Conservation (phyloP, 2,888 invertebrate species). For the Melolontha melolontha region DNA sequence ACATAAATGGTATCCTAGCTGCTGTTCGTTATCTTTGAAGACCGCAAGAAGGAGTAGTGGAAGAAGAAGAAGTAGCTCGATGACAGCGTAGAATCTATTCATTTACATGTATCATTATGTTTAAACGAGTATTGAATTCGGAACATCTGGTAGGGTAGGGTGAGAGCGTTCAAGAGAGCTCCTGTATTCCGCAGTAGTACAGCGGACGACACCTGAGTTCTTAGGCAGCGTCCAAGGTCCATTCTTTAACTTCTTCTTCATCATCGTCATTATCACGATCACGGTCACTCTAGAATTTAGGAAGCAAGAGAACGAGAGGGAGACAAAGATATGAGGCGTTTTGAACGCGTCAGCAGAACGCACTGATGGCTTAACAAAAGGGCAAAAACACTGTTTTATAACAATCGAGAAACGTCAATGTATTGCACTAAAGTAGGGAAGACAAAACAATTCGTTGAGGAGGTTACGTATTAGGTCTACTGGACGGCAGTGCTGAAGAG, state of each 20-base stretch:
- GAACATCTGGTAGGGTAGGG: conserved; percentile 42
- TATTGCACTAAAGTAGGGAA: conserved; percentile 52
- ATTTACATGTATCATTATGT: conserved; percentile 46
- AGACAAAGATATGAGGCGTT: conserved; percentile 21
- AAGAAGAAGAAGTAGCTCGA: conserved; percentile 30
- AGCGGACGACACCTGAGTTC: conserved; percentile 37
- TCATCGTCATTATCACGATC: conserved; percentile 23
- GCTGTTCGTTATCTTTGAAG: conserved; percentile 41
- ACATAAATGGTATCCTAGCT: conserved; percentile 22
- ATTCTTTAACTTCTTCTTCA: conserved; percentile 6
- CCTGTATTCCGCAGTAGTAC: conserved; percentile 32
- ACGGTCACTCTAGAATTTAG: conserved; percentile 9
- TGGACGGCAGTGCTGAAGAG: conserved; percentile 22
- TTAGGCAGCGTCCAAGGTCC: conserved; percentile 20
- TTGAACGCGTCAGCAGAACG: conserved; percentile 48
- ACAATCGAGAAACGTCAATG: conserved; percentile 51
- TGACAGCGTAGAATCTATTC: conserved; percentile 46
- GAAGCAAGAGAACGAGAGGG: conserved; percentile 7
- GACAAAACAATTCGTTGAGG: conserved; percentile 51
- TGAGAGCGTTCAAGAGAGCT: conserved; percentile 10
- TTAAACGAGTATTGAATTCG: conserved; percentile 46
- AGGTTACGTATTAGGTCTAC: conserved; percentile 38
- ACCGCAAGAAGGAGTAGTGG: conserved; percentile 13
- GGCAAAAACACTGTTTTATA: conserved; percentile 47
- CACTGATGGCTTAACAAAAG: conserved; percentile 47